Percentiles rank a stretch among this genome's conserved stretches.
Conservation (phyloP, 2,797 vertebrate species). For the Pseudocheirus occidentalis region DNA sequence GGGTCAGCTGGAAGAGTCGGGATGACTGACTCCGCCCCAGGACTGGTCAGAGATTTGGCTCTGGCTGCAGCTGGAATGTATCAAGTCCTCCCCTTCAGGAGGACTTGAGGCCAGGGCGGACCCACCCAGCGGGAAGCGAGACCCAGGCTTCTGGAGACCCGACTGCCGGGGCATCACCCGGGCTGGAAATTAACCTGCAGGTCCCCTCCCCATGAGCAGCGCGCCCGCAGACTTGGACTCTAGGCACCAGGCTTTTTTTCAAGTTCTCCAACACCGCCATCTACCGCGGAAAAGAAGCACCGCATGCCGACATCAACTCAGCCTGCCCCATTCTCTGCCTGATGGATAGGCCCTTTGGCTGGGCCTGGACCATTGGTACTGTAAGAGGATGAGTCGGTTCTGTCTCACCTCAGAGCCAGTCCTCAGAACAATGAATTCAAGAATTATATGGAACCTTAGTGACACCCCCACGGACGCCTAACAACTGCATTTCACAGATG, state of each 20-base stretch:
- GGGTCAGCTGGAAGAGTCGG: background rate
- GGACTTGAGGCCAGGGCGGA: background rate
- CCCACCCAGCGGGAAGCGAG: background rate
- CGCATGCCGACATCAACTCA: background rate
- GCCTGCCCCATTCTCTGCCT: too few species aligned
- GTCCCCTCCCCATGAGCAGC: conserved; percentile 1
- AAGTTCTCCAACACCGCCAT: conserved; percentile 84
- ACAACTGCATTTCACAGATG: background rate
- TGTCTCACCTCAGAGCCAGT: background rate
- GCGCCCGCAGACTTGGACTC: background rate
- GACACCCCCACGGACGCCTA: background rate
- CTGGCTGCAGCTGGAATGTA: background rate
- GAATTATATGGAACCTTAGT: background rate
- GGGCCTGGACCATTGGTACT: background rate
- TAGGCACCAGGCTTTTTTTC: background rate
- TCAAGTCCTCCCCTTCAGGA: background rate
- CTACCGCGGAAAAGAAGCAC: conserved; percentile 73
- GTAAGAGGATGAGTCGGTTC: background rate
- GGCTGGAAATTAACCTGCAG: background rate
- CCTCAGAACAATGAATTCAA: background rate
- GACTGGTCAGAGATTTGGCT: background rate
- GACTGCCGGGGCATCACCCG: background rate
- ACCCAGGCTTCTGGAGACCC: background rate
- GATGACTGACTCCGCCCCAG: background rate
- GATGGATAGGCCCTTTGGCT: background rate